These are phyloP conservation scores for Nasonia oneida DNA, from an alignment of 2,888 invertebrate species.

Conservation along the genomic window DNA sequence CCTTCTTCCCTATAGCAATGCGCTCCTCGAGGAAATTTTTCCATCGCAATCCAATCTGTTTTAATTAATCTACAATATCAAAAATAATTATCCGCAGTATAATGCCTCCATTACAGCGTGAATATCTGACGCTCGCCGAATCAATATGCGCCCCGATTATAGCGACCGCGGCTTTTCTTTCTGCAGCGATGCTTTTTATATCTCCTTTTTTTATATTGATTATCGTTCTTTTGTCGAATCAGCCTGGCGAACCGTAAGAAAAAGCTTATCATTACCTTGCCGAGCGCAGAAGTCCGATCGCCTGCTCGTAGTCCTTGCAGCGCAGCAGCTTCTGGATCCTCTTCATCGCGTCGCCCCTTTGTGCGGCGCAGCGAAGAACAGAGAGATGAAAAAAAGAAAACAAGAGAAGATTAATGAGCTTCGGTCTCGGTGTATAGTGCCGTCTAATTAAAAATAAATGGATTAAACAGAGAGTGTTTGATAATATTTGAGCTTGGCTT, in stretches of 20 bases:
- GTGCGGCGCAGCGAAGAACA: conserved; percentile 5
- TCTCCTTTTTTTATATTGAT: conserved; percentile 30
- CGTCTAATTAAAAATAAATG: conserved; percentile 16
- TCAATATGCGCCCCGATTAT: neutral
- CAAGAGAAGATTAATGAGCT: conserved; percentile 35
- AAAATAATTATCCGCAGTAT: neutral
- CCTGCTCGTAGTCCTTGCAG: conserved; percentile 86
- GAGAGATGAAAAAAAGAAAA: conserved; percentile 31
- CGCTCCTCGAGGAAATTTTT: neutral
- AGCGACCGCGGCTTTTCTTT: neutral
- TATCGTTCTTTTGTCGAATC: conserved; percentile 27
- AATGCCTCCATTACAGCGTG: neutral
- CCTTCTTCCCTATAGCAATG: neutral
- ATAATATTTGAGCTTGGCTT: neutral
- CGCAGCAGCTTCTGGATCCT: conserved; percentile 90
- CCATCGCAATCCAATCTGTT: neutral
- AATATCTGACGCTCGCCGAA: neutral
- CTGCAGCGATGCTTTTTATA: neutral
- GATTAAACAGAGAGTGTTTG: neutral
- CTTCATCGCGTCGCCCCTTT: conserved; percentile 92
- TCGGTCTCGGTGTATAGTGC: neutral
- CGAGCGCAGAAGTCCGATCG: conserved; percentile 90
- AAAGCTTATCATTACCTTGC: conserved; percentile 81
- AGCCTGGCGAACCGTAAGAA: conserved; percentile 23
- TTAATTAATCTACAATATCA: neutral